phyloP scores from a whole-genome alignment of 2,888 invertebrate species.

The Epinotia nisella region DNA sequence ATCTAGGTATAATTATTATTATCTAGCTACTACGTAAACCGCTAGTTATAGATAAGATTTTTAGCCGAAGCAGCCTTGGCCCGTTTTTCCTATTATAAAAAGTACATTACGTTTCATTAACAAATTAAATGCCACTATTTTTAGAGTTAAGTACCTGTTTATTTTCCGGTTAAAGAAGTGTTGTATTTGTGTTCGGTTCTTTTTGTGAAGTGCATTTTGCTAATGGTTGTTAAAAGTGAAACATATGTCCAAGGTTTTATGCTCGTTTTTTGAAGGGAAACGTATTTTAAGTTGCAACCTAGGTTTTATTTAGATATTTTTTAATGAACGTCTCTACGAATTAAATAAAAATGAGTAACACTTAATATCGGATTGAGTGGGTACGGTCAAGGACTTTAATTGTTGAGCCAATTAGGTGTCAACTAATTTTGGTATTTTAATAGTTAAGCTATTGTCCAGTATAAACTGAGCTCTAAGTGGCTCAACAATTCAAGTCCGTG shows the following conservation, averaged over 20 bases:
- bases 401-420: no score
- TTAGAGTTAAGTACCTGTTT: constrained; percentile 30
- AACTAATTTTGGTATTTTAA: no score
- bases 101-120: constrained; percentile 26
- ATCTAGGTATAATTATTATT: no score
- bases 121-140: constrained; percentile 23
- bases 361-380: no score
- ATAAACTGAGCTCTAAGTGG: no score
- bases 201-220: constrained; percentile 19
- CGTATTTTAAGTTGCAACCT: no score
- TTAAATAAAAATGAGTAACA: no score
- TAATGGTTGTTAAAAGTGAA: constrained; percentile 21
- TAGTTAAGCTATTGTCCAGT: no score
- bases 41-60: background rate
- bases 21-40: background rate
- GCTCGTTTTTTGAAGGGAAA: background rate
- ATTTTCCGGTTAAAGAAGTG: constrained; percentile 32
- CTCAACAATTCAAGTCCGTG: no score
- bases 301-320: no score
- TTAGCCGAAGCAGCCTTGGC: constrained; percentile 25
- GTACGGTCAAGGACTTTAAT: no score
- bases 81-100: constrained; percentile 30
- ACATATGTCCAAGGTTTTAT: constrained; percentile 10
- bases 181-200: constrained; percentile 11
- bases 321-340: no score